Base-by-base conservation (phyloP, 2,888 invertebrate species). In the Yponomeuta sedellus region DNA sequence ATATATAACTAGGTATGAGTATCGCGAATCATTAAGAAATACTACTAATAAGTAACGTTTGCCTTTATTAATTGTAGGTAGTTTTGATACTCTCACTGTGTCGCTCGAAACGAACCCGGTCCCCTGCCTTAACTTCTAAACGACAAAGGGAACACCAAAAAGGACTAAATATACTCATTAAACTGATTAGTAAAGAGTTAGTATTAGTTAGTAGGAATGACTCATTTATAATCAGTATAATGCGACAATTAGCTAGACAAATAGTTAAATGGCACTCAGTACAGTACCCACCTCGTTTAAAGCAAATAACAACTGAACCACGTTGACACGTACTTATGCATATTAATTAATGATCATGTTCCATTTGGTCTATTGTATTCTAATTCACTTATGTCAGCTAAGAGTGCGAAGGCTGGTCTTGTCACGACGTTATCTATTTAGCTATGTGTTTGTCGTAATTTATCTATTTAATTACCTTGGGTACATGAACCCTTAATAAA, bases 301-400 rank as follows among this genome's bases (percentile, higher is more conserved):
- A 52, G 44, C 44, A 16, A 52, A 52, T 52, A 52, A 52, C 44
- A 52, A 52, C 44, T 52, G 44, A 52, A 52, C 44, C 44, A 52
- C 44, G 44, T 52, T 52, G 44, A 52, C 44, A 52, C 5, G 44
- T 52, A 70, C 74, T 76, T 61, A 77, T 75, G 77, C 77, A 80
- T 83, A 86, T 85, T 87, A 88, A 88, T 71, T 78, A 81, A 52
- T 52, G 44, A 52, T 80, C 79, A 82, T 80, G 77, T 81, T 76
- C 78, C 82, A 81, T 78, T 79, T 74, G 72, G 74, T 75, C 85
- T 75, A 88, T 90, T 89, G 90, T 89, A 89, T 89, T 88, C 82
- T 88, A 89, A 89, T 89, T 80, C 76, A 81, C 81, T 52, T 52
- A 52, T 80, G 77, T 79, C 76, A 82, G 78, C 81, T 81, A 76